These are phyloP conservation scores for Larimichthys crocea DNA, from an alignment of 2,113 vertebrate genomes.

Conservation along the genomic window DNA sequence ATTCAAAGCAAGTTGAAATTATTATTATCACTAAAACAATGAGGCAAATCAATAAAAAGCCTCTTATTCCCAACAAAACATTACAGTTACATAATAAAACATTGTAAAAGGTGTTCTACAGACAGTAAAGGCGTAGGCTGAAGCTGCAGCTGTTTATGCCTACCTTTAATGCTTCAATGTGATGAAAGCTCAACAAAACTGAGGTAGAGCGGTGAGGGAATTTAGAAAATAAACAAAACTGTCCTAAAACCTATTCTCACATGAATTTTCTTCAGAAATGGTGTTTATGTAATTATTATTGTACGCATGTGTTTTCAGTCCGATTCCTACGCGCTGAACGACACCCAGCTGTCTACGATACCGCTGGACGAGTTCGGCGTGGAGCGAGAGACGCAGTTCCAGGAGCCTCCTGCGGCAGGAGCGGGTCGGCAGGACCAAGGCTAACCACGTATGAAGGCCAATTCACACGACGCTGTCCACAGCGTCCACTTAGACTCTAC, in stretches of 20 bases:
- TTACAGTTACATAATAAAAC: background rate
- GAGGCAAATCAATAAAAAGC: background rate
- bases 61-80: background rate
- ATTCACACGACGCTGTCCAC: constrained; percentile 64
- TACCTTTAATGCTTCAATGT: background rate
- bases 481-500: constrained; percentile 80
- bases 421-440: constrained; percentile 73
- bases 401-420: constrained; percentile 61
- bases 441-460: constrained; percentile 74
- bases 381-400: constrained; percentile 81
- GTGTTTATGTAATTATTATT: background rate
- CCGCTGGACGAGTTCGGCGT: constrained; percentile 86
- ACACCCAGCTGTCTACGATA: constrained; percentile 88
- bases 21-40: too few species aligned
- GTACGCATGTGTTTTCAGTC: constrained; percentile 67
- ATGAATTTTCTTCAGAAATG: too few species aligned
- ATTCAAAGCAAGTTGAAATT: too few species aligned
- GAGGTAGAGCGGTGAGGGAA: background rate
- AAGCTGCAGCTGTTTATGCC: background rate
- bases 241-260: too few species aligned
- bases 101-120: background rate
- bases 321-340: constrained; percentile 71
- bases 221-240: background rate
- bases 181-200: background rate
- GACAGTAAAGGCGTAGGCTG: background rate